Base-by-base conservation (phyloP, 1,140 invertebrate species). In the Vollenhovia emeryi region DNA sequence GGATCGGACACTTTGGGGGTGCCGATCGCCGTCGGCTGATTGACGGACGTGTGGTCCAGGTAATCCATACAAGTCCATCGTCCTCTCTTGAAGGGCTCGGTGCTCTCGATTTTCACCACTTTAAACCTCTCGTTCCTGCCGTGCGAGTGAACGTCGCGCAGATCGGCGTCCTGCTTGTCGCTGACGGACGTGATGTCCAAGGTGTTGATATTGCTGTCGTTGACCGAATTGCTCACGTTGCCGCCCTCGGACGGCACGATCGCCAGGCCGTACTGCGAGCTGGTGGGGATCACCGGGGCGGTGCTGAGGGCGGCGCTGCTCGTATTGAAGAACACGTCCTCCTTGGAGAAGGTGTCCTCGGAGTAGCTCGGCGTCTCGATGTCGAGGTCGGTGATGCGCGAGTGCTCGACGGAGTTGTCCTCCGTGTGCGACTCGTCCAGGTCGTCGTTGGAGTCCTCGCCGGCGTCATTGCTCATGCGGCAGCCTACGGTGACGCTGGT, bases 31-130 rank as follows among this genome's bases (percentile, higher is more conserved):
- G 90, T 95, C 18, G 92, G 86, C 69, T 94, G 95, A 91, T 96
- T 96, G 57, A 96, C 96, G 73, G 96, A 96, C 75, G 97, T 97
- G 92, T 98, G 97, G 95, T 99, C 98, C 91, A 98, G 95, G 95
- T 98, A 99, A 94, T 99, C 98, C 97, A 98, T 98, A 95, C 98
- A 99, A 90, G 97, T 97, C 99, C 99, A 99, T 91, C 98, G 95
- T 33, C 99, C 99, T 55, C 98, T 96, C 89, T 97, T 97, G 92
- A 99, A 99, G 5, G 98, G 98, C 94, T 99, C 98, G 30, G 98
- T 98, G 93, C 98, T 99, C 94, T 98, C 98, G 85, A 99, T 98
- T 96, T 99, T 99, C 30, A 99, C 98, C 88, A 99, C 98, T 96
- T 98, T 98, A 94, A 99, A 99, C 85, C 98, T 95, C 93, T 98